Base-by-base conservation (phyloP, 2,888 invertebrate genomes). In the Sesia bembeciformis region DNA sequence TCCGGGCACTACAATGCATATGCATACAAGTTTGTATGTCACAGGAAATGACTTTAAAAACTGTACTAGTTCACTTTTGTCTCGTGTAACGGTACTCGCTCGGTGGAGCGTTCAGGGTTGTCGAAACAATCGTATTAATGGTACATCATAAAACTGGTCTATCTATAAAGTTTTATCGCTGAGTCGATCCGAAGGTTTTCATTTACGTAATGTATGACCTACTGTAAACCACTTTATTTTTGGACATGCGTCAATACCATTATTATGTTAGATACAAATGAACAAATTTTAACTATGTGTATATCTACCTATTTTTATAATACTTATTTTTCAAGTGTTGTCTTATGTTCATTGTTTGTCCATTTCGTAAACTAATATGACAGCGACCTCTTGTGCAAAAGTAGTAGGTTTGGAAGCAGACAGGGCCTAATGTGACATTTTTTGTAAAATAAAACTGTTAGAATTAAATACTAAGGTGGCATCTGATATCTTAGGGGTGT, bases 31-130 rank as follows among this genome's bases (percentile, higher is more conserved):
- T 5, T 58, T 66, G 64, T 66, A 62, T 68, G 68, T 61, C 68
- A 71, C 74, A 76, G 77, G 81, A 81, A 79, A 73, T 74, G 68
- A 73, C 65, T 71, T 67, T 64, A 74, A 66, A 69, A 70, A 70
- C 67, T 73, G 70, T 64, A 72, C 70, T 68, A 63, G 61, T 63
- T 67, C 59, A 64, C 68, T 69, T 74, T 75, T 78, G 75, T 78
- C 62, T 68, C 64, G 59, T 60, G 54, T 76, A 83, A 78, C 81
- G 78, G 80, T 68, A 77, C 70, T 67, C 57, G 52, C 55, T 51
- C 41, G 54, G 61, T 72, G 72, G 64, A 68, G 61, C 68, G 70
- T 72, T 75, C 76, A 79, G 79, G 78, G 76, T 71, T 74, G 65
- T 46, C 57, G 57, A 58, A 64, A 64, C 66, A 60, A 66, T 70